Evolutionary conservation across 2,888 invertebrate species (phyloP).

Genomic region (Tuta absoluta): DNA sequence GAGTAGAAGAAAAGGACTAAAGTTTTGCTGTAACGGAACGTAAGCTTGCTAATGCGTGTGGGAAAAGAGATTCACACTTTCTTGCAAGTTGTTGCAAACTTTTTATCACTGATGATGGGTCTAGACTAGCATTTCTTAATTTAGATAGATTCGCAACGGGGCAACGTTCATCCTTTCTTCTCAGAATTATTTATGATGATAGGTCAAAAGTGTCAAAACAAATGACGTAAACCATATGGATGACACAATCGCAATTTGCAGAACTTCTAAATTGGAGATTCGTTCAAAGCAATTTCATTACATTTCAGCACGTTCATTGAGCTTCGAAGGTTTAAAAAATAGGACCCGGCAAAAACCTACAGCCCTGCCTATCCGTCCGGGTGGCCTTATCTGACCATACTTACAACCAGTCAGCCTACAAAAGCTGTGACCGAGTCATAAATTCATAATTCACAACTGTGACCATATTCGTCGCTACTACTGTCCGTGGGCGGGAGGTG

Average conservation of each 20-base stretch:
- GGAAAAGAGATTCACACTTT: too few species aligned
- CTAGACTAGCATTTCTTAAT: too few species aligned
- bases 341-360: not conserved
- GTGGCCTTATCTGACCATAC: not conserved
- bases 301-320: not conserved
- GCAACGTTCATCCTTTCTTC: not conserved
- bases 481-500: constrained; percentile 19
- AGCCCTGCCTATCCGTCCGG: not conserved
- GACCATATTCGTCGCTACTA: constrained; percentile 21
- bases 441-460: constrained; percentile 18
- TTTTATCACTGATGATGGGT: too few species aligned
- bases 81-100: too few species aligned
- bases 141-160: too few species aligned
- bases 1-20: too few species aligned
- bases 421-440: constrained; percentile 2
- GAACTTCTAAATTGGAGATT: constrained; percentile 4
- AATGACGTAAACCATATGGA: not conserved
- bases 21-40: too few species aligned
- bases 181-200: not conserved
- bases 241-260: not conserved
- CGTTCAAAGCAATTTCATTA: not conserved
- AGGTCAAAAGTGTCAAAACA: not conserved
- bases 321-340: not conserved
- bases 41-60: too few species aligned
- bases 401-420: constrained; percentile 2